A percentile compares a stretch with the other conserved stretches of the same genome.
These are phyloP conservation scores for Agrypnia vestita DNA, from an alignment of 1,140 invertebrate genomes.

Conservation along the genomic window DNA sequence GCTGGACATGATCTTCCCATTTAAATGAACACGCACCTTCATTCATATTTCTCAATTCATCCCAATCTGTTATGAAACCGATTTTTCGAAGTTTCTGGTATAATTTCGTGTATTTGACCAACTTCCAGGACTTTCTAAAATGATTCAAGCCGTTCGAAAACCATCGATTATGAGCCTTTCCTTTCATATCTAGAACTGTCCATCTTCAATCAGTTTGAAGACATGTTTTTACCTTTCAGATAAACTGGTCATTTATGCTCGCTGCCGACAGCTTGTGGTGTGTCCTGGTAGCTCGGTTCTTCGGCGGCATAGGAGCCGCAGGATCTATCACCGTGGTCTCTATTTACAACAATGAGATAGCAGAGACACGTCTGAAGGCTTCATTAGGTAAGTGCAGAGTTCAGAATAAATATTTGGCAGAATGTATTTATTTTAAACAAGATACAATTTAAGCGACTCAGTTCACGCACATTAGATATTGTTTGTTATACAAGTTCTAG, in stretches of 20 bases:
- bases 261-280: conserved; percentile 3
- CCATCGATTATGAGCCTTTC: background rate
- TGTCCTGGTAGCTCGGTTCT: conserved; percentile 41
- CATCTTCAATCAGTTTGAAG: background rate
- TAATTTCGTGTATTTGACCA: background rate
- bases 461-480: too few species aligned
- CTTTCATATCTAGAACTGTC: background rate
- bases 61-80: too few species aligned
- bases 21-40: background rate
- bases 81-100: too few species aligned
- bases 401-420: conserved; percentile 10
- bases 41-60: too few species aligned
- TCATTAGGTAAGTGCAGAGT: conserved; percentile 19
- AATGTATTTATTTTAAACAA: too few species aligned
- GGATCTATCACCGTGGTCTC: conserved; percentile 52
- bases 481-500: too few species aligned
- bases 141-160: background rate
- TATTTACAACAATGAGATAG: conserved; percentile 56
- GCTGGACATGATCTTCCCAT: too few species aligned
- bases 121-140: too few species aligned
- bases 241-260: conserved; percentile 49
- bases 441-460: too few species aligned
- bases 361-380: conserved; percentile 42
- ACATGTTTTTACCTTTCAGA: conserved; percentile 24
- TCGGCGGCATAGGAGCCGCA: conserved; percentile 45